Conservation (phyloP, 2,113 vertebrate genomes). For the Macaca nemestrina region DNA sequence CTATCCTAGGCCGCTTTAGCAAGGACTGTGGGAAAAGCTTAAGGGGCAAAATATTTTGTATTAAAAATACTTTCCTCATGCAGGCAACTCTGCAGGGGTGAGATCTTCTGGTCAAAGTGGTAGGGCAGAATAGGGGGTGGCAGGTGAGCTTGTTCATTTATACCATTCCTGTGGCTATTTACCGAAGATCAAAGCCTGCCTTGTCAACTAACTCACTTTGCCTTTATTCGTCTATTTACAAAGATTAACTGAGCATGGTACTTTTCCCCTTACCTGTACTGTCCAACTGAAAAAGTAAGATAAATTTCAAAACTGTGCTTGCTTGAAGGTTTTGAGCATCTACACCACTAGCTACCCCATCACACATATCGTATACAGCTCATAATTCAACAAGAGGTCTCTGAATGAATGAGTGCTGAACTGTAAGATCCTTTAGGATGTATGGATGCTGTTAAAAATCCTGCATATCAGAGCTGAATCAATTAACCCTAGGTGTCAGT, state of each 20-base stretch:
- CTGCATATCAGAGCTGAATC: neutral
- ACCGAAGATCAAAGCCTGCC: neutral
- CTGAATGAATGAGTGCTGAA: fast-evolving
- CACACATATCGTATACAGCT: fast-evolving
- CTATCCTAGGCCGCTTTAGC: neutral
- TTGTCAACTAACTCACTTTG: fast-evolving
- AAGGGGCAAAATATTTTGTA: neutral
- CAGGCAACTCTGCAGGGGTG: neutral
- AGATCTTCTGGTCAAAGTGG: neutral
- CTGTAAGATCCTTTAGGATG: neutral
- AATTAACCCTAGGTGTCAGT: neutral
- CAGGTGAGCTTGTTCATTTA: neutral
- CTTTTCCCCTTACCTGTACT: neutral
- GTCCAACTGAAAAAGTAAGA: neutral
- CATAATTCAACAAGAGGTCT: fast-evolving
- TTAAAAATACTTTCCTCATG: neutral
- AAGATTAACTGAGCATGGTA: neutral
- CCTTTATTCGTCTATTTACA: neutral
- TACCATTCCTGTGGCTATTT: neutral
- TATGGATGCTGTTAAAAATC: neutral
- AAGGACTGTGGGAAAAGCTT: fast-evolving
- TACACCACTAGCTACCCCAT: fast-evolving
- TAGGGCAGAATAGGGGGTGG: no score
- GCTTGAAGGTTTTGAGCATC: neutral
- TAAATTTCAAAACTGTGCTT: neutral